phyloP scores from a whole-genome alignment of 2,113 vertebrate species.

The Fregetta grallaria region DNA sequence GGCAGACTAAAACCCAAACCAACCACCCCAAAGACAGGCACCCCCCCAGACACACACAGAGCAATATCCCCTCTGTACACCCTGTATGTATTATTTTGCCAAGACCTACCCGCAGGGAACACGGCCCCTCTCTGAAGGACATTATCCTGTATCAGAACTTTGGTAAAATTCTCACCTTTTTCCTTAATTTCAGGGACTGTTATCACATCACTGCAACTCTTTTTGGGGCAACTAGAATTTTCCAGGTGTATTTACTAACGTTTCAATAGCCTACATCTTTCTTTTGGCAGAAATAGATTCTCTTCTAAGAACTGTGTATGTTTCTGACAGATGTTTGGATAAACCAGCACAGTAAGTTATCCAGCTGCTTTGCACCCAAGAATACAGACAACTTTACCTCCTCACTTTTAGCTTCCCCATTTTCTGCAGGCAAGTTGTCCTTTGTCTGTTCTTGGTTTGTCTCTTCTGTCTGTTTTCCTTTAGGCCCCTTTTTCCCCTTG shows the following conservation, averaged over 20 bases:
- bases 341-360: neutral
- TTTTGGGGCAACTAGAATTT: neutral
- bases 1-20: neutral
- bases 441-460: conserved; percentile 79
- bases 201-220: neutral
- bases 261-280: neutral
- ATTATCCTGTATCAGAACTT: neutral
- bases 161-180: neutral
- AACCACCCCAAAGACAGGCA: neutral
- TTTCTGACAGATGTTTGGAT: neutral
- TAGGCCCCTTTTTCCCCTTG: conserved; percentile 84
- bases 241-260: neutral
- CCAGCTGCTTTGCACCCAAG: neutral
- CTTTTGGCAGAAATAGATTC: neutral
- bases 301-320: neutral
- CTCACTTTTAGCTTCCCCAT: conserved; percentile 86
- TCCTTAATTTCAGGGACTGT: neutral
- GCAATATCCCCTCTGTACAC: neutral
- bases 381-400: conserved; percentile 73
- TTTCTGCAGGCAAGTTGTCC: conserved; percentile 84
- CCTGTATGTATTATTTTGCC: neutral
- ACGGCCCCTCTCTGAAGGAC: neutral
- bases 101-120: neutral
- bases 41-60: accelerated
- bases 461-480: conserved; percentile 83